These are phyloP conservation scores for Vanessa cardui DNA, from an alignment of 2,888 invertebrate species.

Conservation along the genomic window DNA sequence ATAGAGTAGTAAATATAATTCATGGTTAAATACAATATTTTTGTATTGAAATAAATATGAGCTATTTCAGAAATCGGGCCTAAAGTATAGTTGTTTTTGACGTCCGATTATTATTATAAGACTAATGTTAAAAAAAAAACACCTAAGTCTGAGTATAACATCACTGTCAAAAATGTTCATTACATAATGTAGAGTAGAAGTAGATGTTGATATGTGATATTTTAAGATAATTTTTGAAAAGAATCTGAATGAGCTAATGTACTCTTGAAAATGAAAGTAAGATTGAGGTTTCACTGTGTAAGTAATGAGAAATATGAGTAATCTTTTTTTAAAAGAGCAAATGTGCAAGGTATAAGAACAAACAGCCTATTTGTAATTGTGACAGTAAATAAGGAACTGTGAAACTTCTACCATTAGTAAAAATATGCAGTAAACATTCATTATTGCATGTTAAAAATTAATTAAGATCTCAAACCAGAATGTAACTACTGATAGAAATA, in stretches of 20 bases:
- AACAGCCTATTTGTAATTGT: no score
- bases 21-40: slow-evolving; percentile 28
- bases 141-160: slow-evolving; percentile 44
- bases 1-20: slow-evolving; percentile 3
- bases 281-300: neutral
- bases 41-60: slow-evolving; percentile 28
- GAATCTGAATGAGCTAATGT: slow-evolving; percentile 36
- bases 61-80: slow-evolving; percentile 23
- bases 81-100: slow-evolving; percentile 12
- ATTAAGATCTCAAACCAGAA: slow-evolving; percentile 25
- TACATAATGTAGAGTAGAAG: slow-evolving; percentile 46
- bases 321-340: neutral
- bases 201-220: slow-evolving; percentile 80
- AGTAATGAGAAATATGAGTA: neutral
- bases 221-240: slow-evolving; percentile 66
- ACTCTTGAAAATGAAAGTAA: neutral
- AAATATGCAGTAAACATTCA: no score
- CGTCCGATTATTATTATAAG: slow-evolving; percentile 19
- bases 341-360: no score
- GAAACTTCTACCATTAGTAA: no score
- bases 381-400: no score
- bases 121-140: slow-evolving; percentile 20
- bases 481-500: slow-evolving; percentile 22
- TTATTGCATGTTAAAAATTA: neutral
- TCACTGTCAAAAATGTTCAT: slow-evolving; percentile 43